phyloP scores from a whole-genome alignment of 2,888 invertebrate species.

The Dascillus cervinus region DNA sequence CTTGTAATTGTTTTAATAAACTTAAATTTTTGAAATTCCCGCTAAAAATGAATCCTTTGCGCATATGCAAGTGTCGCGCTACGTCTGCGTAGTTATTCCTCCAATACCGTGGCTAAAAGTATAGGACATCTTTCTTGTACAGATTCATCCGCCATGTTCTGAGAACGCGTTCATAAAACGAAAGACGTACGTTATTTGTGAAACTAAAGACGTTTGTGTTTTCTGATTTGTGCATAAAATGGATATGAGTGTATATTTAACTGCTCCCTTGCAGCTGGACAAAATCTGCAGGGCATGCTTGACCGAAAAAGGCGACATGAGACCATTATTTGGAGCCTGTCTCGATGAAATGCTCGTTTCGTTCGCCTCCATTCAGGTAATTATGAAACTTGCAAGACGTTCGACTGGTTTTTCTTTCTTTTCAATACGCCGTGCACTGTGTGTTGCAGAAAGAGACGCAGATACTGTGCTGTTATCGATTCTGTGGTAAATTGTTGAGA shows the following conservation, averaged over 20 bases:
- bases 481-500: too few relatives aligned
- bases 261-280: constrained; percentile 40
- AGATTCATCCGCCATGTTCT: constrained; percentile 24
- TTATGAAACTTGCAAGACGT: constrained; percentile 5
- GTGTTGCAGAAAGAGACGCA: constrained; percentile 17
- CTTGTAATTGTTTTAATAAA: too few relatives aligned
- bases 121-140: constrained; percentile 25
- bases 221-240: constrained; percentile 29
- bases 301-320: constrained; percentile 43
- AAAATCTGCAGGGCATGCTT: constrained; percentile 45
- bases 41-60: constrained; percentile 9
- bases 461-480: too few relatives aligned
- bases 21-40: constrained; percentile 7
- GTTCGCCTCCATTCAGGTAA: constrained; percentile 41
- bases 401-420: constrained; percentile 8
- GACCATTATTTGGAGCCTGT: constrained; percentile 44
- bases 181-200: constrained; percentile 24
- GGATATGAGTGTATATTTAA: constrained; percentile 41
- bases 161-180: constrained; percentile 15
- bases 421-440: constrained; percentile 4
- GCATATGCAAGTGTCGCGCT: constrained; percentile 22
- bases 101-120: constrained; percentile 8
- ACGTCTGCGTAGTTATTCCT: constrained; percentile 25
- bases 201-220: constrained; percentile 32
- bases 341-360: constrained; percentile 45